These are phyloP conservation scores for Phylloscopus collybita DNA, from an alignment of 2,797 vertebrate species.

Conservation along the genomic window DNA sequence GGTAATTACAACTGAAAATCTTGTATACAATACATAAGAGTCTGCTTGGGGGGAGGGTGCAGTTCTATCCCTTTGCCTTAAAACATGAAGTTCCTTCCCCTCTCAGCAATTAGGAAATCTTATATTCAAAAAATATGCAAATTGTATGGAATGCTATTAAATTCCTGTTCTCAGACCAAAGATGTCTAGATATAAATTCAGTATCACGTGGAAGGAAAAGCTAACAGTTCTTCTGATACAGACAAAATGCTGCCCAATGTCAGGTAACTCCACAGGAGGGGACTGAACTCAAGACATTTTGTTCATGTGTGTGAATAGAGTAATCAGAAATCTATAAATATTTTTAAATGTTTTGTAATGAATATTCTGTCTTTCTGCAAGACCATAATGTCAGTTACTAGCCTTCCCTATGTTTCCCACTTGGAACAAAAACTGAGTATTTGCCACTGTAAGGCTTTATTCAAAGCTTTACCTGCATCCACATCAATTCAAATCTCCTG, in stretches of 20 bases:
- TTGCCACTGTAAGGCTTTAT: background rate
- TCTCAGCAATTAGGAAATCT: background rate
- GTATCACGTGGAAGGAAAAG: background rate
- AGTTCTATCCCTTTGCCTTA: background rate
- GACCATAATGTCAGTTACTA: background rate
- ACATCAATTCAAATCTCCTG: background rate
- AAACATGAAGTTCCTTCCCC: background rate
- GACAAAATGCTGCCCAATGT: background rate
- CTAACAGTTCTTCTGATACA: background rate
- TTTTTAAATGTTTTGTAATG: background rate
- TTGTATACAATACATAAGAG: background rate
- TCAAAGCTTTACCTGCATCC: background rate
- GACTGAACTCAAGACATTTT: background rate
- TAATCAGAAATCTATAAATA: background rate
- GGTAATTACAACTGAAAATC: background rate
- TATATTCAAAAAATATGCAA: background rate
- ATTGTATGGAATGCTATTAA: background rate
- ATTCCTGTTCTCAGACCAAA: background rate
- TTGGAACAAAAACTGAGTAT: background rate
- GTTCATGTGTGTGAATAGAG: background rate
- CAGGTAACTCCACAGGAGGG: background rate
- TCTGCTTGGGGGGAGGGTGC: background rate
- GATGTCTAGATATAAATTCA: background rate
- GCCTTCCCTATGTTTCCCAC: background rate
- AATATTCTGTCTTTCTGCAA: background rate